Conservation (phyloP, 2,797 vertebrate genomes). For the Anguilla megastoma region DNA sequence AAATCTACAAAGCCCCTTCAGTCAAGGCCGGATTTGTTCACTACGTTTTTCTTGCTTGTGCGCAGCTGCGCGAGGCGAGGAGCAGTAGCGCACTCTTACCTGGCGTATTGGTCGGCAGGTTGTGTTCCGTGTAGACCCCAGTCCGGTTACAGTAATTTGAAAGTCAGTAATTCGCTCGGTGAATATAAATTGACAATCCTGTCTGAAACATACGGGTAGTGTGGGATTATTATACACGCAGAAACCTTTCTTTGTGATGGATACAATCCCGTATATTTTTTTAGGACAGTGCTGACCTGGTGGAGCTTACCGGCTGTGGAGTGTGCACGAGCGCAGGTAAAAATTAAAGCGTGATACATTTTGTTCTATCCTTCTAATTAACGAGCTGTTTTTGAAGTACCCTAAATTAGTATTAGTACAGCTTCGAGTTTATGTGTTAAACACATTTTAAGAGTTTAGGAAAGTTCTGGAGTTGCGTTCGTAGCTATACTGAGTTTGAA, state of each 20-base stretch:
- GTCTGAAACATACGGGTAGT: background rate
- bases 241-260: background rate
- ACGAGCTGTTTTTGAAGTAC: background rate
- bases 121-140: background rate
- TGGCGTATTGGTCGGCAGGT: background rate
- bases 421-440: background rate
- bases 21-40: background rate
- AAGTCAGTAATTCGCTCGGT: background rate
- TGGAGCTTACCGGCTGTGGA: constrained; percentile 1
- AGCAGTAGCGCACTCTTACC: background rate
- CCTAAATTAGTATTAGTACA: background rate
- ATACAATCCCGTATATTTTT: background rate
- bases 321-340: constrained; percentile 12
- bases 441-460: background rate
- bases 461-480: background rate
- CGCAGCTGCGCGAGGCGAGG: constrained; percentile 22
- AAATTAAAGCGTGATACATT: background rate
- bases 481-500: background rate
- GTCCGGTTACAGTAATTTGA: background rate
- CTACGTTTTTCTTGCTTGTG: constrained; percentile 1
- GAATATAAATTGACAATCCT: background rate
- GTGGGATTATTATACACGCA: background rate
- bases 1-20: background rate
- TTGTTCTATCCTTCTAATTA: background rate
- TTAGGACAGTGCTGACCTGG: background rate